Evolutionary conservation across 2,888 invertebrate species (phyloP), one percentile per base, ranked within the genome.

Genomic region (Pasiphila rectangulata): DNA sequence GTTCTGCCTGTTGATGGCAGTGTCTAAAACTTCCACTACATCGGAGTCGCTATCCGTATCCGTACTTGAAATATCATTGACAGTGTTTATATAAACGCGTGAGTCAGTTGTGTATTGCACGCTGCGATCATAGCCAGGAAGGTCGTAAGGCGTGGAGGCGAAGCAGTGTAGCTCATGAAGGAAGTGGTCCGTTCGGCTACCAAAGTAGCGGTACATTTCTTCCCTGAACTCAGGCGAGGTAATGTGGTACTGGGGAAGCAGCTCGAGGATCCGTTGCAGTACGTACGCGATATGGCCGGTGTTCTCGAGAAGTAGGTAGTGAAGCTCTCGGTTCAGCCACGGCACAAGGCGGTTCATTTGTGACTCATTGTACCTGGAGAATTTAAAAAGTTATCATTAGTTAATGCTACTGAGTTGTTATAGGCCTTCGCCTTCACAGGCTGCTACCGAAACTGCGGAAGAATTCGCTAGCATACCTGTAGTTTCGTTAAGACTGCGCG

Each of bases 311-410:
- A 96, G 79, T 39, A 97, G 88, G 49, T 93, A 95, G 61, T 92
- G 91, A 17, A 98, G 85, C 79, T 98, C 98, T 54, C 98, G 90
- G 74, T 94, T 94, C 19, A 98, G 85, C 96, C 97, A 98, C 1
- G 95, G 95, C 53, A 95, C 92, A 42, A 98, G 88, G 1, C 98
- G 92, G 73, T 95, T 94, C 54, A 94, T 90, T 73, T 95, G 94
- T 7, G 94, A 93, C 44, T 94, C 94, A 83, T 97, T 93, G 69
- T 91, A 90, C 77, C 95, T 94, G 71, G n/a, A 46, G 30, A 32
- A 39, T 7, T 17, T 1, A 17, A n/a, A 1, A 30, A 4, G n/a
- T 9, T 16, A 6, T 21, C 6, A 4, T 21, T 21, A n/a, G n/a
- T n/a, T n/a, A n/a, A n/a, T n/a, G n/a, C n/a, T n/a, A n/a, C n/a